Conservation (phyloP, 2,113 vertebrate genomes). For the Parotia lawesii region DNA sequence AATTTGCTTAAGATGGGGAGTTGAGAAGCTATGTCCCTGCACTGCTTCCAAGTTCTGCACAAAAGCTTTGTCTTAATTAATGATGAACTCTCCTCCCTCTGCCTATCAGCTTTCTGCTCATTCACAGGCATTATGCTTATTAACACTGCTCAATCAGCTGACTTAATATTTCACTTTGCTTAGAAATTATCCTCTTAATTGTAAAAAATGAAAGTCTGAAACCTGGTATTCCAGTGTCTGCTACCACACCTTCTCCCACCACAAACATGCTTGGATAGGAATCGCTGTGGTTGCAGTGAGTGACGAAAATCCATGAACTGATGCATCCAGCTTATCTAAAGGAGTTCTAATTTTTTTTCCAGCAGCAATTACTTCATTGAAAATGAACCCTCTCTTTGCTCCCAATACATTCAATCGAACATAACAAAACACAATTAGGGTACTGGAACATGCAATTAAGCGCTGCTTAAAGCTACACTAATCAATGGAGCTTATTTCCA, state of each 20-base stretch:
- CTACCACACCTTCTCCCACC: constrained; percentile 26
- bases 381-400: constrained; percentile 68
- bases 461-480: constrained; percentile 73
- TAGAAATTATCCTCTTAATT: constrained; percentile 61
- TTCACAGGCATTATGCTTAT: constrained; percentile 33
- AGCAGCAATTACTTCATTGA: constrained; percentile 67
- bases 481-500: constrained; percentile 76
- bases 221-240: neutral
- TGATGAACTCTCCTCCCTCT: constrained; percentile 24
- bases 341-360: constrained; percentile 46
- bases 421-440: constrained; percentile 70
- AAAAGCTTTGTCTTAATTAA: constrained; percentile 35
- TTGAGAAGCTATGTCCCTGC: neutral
- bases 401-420: constrained; percentile 66
- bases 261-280: constrained; percentile 15
- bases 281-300: constrained; percentile 50
- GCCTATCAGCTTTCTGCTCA: constrained; percentile 50
- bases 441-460: constrained; percentile 75
- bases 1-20: constrained; percentile 19
- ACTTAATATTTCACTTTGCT: constrained; percentile 59
- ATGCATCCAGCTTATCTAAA: constrained; percentile 62
- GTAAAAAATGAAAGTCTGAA: neutral
- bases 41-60: neutral
- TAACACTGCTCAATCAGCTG: constrained; percentile 49
- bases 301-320: constrained; percentile 58